Evolutionary conservation across 2,113 vertebrate genomes (phyloP).

Genomic region (Eira barbara): DNA sequence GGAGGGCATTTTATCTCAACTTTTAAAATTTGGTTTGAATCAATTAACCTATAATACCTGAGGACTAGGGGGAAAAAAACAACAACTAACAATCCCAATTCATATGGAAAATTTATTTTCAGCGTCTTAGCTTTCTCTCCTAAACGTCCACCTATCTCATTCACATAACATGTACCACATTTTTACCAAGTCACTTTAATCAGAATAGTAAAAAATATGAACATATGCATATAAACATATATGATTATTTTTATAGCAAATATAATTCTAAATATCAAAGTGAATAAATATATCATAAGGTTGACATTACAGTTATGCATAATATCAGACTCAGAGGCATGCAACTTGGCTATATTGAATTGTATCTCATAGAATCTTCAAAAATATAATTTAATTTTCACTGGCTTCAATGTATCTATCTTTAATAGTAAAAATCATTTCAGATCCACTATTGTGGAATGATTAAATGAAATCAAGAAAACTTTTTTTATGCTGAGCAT

Average conservation of each 20-base stretch:
- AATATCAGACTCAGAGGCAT: neutral
- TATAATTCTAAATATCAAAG: neutral
- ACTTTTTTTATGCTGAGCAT: neutral
- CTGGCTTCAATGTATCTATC: neutral
- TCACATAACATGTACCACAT: neutral
- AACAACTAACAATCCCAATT: neutral
- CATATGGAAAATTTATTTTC: neutral
- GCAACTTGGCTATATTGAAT: neutral
- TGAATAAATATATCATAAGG: neutral
- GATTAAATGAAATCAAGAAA: neutral
- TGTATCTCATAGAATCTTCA: neutral
- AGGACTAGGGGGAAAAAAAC: neutral
- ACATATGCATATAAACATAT: neutral
- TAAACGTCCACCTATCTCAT: neutral
- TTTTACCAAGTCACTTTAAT: neutral
- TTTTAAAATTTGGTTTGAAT: slow-evolving; percentile 13
- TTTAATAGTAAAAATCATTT: neutral
- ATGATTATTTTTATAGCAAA: neutral
- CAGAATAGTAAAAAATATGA: neutral
- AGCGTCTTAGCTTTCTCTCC: neutral
- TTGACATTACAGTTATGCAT: neutral
- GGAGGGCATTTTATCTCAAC: neutral
- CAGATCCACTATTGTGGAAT: neutral
- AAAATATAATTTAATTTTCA: neutral
- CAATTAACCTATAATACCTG: neutral